phyloP scores from a whole-genome alignment of 2,797 vertebrate genomes.

The Chelmon rostratus region DNA sequence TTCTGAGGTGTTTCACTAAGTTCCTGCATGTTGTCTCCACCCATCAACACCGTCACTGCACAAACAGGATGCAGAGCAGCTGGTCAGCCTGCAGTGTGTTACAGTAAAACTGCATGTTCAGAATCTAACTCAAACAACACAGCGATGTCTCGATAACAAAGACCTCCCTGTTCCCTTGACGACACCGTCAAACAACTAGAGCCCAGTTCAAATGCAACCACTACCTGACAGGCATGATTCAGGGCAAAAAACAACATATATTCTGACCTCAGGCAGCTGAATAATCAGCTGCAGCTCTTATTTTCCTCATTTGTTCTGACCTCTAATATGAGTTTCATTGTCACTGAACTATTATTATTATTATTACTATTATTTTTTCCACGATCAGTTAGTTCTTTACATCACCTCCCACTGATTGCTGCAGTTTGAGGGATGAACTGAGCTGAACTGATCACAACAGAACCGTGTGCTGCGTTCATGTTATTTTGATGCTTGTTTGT shows the following conservation, averaged over 20 bases:
- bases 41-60: not conserved
- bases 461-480: not conserved
- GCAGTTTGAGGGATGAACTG: not conserved
- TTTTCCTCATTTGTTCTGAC: no score
- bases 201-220: no score
- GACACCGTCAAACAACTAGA: not conserved
- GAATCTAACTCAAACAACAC: not conserved
- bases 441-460: not conserved
- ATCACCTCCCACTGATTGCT: not conserved
- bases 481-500: constrained; percentile 1
- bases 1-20: no score
- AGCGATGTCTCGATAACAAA: not conserved
- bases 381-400: no score
- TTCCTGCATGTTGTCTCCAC: not conserved
- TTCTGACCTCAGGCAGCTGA: no score
- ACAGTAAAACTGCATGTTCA: not conserved
- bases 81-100: constrained; percentile 5
- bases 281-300: no score
- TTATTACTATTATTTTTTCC: no score
- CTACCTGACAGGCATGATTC: no score
- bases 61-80: constrained; percentile 14
- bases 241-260: no score
- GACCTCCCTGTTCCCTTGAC: not conserved
- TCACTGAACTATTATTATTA: no score
- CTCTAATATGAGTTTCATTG: not conserved